Evolutionary conservation across 1,140 invertebrate species (phyloP).

Genomic region (Chelonus insularis): DNA sequence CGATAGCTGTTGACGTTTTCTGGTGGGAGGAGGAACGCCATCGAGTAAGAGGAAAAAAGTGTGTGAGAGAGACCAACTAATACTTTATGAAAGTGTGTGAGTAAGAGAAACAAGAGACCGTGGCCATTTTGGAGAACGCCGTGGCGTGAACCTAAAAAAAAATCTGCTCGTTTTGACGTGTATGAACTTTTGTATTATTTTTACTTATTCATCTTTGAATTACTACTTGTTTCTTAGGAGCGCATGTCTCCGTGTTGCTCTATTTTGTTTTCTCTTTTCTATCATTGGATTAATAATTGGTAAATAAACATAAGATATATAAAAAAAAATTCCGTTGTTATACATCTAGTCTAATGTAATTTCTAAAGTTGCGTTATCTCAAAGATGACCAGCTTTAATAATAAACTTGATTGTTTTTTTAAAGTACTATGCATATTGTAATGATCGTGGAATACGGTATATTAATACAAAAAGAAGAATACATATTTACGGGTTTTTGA

Average conservation of each 20-base stretch:
- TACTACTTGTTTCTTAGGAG: conserved; percentile 5
- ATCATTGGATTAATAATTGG: conserved; percentile 9
- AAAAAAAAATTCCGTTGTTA: too few species aligned
- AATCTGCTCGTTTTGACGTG: background rate
- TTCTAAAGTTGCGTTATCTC: too few species aligned
- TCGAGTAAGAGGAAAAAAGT: background rate
- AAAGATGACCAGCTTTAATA: too few species aligned
- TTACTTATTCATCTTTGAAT: background rate
- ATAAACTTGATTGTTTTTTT: too few species aligned
- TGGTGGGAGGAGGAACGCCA: too few species aligned
- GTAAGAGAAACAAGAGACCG: conserved; percentile 19
- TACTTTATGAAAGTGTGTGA: background rate
- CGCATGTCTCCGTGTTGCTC: conserved; percentile 1
- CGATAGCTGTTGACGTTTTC: too few species aligned
- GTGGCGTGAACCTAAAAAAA: conserved; percentile 22
- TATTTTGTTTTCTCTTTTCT: conserved; percentile 11
- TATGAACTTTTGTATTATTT: background rate
- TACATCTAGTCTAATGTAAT: too few species aligned
- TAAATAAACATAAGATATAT: too few species aligned
- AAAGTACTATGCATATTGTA: too few species aligned
- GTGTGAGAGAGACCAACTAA: conserved; percentile 17
- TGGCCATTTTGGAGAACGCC: conserved; percentile 50
- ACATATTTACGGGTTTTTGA: too few species aligned
- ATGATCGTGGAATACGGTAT: too few species aligned
- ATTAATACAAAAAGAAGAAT: too few species aligned